These are phyloP conservation scores for Drosophila sechellia DNA, from an alignment of 1,140 invertebrate species.

Conservation along the genomic window DNA sequence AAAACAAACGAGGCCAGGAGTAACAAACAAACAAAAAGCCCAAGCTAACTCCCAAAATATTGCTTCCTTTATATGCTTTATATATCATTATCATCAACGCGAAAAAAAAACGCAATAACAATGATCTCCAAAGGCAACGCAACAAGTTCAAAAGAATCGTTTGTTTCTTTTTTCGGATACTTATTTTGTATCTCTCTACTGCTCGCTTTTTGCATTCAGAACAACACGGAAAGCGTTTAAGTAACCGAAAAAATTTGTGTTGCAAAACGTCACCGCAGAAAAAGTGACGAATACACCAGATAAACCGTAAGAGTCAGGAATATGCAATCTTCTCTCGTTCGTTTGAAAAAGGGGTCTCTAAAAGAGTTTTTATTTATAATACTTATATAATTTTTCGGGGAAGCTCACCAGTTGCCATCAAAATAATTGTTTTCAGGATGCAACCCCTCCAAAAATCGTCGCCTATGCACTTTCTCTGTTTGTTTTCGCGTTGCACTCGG, in stretches of 20 bases:
- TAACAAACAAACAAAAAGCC: constrained; percentile 39
- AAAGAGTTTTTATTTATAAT: background rate
- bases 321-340: background rate
- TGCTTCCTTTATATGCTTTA: constrained; percentile 51
- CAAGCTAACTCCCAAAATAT: constrained; percentile 57
- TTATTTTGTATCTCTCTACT: constrained; percentile 1
- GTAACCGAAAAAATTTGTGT: constrained; percentile 31
- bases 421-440: background rate
- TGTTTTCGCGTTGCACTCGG: constrained; percentile 35
- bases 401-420: background rate
- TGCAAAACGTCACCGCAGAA: constrained; percentile 45
- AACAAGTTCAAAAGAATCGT: constrained; percentile 61
- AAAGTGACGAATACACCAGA: constrained; percentile 36
- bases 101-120: constrained; percentile 14
- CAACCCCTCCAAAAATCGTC: background rate
- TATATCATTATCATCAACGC: constrained; percentile 47
- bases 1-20: constrained; percentile 49
- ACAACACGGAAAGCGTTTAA: constrained; percentile 65
- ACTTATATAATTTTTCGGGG: background rate
- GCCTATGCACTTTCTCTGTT: constrained; percentile 16
- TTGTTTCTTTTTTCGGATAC: constrained; percentile 34
- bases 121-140: constrained; percentile 35
- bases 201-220: constrained; percentile 41
- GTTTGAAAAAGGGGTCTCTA: background rate
- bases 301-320: background rate